Evolutionary conservation across 2,888 invertebrate genomes (phyloP).

Genomic region (Lutraria lutraria): DNA sequence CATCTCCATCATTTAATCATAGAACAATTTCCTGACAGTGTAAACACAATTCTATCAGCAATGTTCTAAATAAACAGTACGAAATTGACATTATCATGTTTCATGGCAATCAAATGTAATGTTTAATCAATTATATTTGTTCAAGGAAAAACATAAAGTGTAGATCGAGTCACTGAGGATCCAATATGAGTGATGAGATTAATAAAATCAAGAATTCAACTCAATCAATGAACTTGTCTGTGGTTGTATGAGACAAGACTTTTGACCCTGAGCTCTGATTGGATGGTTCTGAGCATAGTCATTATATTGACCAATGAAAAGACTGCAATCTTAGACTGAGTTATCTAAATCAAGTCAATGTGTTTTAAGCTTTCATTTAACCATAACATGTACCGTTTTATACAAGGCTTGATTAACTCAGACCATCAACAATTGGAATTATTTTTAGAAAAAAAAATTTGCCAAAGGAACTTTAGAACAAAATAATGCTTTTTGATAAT

Average conservation of each 20-base stretch:
- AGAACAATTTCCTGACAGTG: not conserved
- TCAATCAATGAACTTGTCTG: not conserved
- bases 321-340: no score
- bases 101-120: not conserved
- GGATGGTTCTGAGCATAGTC: no score
- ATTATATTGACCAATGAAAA: no score
- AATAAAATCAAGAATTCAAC: not conserved
- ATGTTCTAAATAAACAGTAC: not conserved
- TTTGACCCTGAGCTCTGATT: no score
- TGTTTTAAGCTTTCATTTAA: no score
- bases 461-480: no score
- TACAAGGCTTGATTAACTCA: no score
- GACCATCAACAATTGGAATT: no score
- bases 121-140: constrained; percentile 23
- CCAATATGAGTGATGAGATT: not conserved
- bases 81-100: not conserved
- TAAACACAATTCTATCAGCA: not conserved
- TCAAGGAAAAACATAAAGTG: not conserved
- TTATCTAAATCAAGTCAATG: no score
- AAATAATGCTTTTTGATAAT: no score
- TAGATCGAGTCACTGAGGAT: not conserved
- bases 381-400: no score
- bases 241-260: not conserved
- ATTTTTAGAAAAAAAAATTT: no score
- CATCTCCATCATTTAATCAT: not conserved